Base-by-base conservation (phyloP, 2,888 invertebrate genomes). In the Macaria notata region DNA sequence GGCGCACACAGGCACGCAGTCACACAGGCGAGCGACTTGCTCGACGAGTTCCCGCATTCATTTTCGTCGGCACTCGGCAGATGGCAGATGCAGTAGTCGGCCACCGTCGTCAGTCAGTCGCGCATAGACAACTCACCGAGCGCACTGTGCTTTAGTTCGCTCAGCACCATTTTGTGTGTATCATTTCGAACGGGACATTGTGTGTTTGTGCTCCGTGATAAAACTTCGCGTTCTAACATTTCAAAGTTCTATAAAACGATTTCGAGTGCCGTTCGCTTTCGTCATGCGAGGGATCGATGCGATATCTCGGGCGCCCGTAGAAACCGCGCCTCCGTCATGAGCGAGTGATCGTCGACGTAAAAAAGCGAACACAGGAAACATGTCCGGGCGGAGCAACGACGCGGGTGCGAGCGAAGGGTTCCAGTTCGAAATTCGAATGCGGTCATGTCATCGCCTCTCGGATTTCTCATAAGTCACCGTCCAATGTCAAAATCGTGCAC, bases 341-440 rank as follows among this genome's bases (percentile, higher is more conserved):
- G 83, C 89, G 89, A 90, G 88, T 88, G 88, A 88, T 88, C 89
- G 89, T 87, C 87, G 86, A 84, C 82, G 85, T 87, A 86, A 90
- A 86, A 89, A 89, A 89, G 89, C 86, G 83, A 88, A 88, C 86
- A 88, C 90, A 88, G 89, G 90, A 89, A 89, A 91, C 88, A 90
- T 89, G 90, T 90, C 89, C 85, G 88, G 88, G 86, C 88, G 90
- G 86, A 83, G 84, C 84, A 86, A 81, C 88, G 88, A 85, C 88
- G 87, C 90, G 88, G 89, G 86, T 86, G 81, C 88, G 84, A 89
- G 86, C 88, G 84, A 88, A 88, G 89, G 88, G 87, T 90, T 89
- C 84, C 86, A 86, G 84, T 88, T 90, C 86, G 89, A 90, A 91
- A 91, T 91, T 91, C 89, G 90, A 91, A 91, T 89, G 91, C 90